Evolutionary conservation across 1,140 invertebrate species (phyloP), one percentile per base, ranked within the genome.

Genomic region (Drosophila micromelanica): DNA sequence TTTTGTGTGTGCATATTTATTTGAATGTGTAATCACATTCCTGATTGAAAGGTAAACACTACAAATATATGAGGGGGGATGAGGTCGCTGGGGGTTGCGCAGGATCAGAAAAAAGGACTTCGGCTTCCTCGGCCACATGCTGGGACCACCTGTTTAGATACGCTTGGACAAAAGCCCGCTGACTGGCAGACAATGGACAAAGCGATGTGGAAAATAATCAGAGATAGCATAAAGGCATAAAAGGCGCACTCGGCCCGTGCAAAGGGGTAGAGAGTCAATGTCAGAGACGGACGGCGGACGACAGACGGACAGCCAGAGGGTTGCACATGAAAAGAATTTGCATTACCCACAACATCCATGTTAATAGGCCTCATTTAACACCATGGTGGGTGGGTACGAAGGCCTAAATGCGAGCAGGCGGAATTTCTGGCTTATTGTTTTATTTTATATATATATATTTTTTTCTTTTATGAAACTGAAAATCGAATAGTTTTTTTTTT

Each of bases 201-300:
- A 84, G 55, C 79, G 85, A 90, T 84, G 85, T 90, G 84, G 84
- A 89, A 89, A 89, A 90, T 90, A 89, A 89, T 90, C 84, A 84
- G 76, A 89, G 82, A 87, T 87, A 89, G 68, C 77, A 86, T 86
- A 86, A 86, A 78, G 74, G 84, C 57, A 89, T 76, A 73, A 89
- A 81, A 76, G 72, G 67, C 55, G 60, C 57, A 61, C 69, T 48
- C 74, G 45, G 1, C 17, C 17, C 1, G 0, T 12, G 15, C 56
- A 68, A 76, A 68, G 75, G 80, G 76, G 67, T 78, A 20, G 30
- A 17, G 40, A 56, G 48, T 45, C 23, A 43, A 56, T 64, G 51
- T 54, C 55, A 49, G 46, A 43, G 60, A 15, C 46, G 32, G 60
- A 15, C 46, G 32, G 32, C 32, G 17, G 60, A 15, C 17, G 17